Evolutionary conservation across 2,113 vertebrate genomes (phyloP), one percentile per base, ranked within the genome.

Genomic region (Leucosticte australis): DNA sequence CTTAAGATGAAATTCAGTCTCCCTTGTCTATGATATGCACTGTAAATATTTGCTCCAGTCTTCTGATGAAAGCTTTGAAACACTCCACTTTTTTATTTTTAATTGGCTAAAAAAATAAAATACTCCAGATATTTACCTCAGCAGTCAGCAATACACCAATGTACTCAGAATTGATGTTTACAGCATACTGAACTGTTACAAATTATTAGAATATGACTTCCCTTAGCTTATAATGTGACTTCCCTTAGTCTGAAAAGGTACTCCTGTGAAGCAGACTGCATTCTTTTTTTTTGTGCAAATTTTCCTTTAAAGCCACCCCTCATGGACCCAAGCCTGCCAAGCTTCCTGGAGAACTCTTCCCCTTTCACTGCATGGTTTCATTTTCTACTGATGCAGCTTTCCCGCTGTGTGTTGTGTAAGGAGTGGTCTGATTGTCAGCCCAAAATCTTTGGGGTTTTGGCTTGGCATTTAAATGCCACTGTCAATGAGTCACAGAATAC

Each of bases 271-370:
- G 47, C 1, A 5, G 39, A 10, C 42, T 83, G 30, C 7, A 10
- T 56, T 7, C 9, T 79, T 65, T 11, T 57, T 57, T 59, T 76
- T 69, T 20, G 33, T 52, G 50, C 26, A 57, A 50, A 63, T 82
- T 75, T 62, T 94, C 15, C 27, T 90, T 90, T 76, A 76, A 79
- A 94, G 57, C 53, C 39, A 47, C 15, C 22, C 37, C 11, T 91
- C 11, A 4, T 10, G 8, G 56, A 63, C 39, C 53, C 2, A 19
- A 69, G 42, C 60, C 44, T 82, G 39, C 39, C 65, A 37, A 75
- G 47, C 57, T 84, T 41, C 65, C 81, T 42, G 57, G 56, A 82
- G 60, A 87, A 24, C 49, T 35, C 26, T 68, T 47, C 42, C 18
- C 56, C 62, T 71, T 67, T 82, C 39, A 11, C 14, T 56, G 15